Percentiles rank a stretch among this genome's conserved stretches.
Conservation (phyloP, 1,140 invertebrate species). For the Oryzaephilus surinamensis region DNA sequence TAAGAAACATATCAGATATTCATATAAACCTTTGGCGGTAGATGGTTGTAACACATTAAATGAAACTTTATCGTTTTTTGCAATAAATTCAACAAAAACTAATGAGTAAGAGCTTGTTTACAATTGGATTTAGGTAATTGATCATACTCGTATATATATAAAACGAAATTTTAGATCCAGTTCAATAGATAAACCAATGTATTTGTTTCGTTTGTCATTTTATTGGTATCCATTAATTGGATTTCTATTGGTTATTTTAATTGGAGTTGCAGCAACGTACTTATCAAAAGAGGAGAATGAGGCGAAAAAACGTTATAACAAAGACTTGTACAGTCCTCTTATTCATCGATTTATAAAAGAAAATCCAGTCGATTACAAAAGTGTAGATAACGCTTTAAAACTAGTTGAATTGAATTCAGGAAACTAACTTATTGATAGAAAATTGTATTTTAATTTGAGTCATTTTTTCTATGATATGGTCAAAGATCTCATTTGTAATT, state of each 20-base stretch:
- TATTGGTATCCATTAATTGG: constrained; percentile 7
- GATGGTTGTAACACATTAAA: background rate
- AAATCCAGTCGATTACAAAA: no score
- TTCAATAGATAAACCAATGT: background rate
- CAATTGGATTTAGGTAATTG: background rate
- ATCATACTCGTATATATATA: background rate
- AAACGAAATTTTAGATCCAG: no score
- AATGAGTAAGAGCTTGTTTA: no score
- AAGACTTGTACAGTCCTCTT: background rate
- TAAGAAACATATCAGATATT: background rate
- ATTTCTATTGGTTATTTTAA: background rate
- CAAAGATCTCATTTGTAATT: no score
- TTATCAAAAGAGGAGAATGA: background rate
- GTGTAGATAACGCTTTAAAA: no score
- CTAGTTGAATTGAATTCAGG: no score
- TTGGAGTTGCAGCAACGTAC: background rate
- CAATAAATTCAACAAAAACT: no score
- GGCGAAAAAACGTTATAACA: background rate
- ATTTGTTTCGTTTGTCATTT: background rate
- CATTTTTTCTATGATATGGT: no score
- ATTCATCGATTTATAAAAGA: background rate
- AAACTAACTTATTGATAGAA: no score
- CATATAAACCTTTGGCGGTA: background rate
- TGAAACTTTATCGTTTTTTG: no score
- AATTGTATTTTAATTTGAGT: no score